A percentile compares a stretch with the other conserved stretches of the same genome.
These are phyloP conservation scores for Sebastes iracundus DNA, from an alignment of 2,797 vertebrate species.

Conservation along the genomic window DNA sequence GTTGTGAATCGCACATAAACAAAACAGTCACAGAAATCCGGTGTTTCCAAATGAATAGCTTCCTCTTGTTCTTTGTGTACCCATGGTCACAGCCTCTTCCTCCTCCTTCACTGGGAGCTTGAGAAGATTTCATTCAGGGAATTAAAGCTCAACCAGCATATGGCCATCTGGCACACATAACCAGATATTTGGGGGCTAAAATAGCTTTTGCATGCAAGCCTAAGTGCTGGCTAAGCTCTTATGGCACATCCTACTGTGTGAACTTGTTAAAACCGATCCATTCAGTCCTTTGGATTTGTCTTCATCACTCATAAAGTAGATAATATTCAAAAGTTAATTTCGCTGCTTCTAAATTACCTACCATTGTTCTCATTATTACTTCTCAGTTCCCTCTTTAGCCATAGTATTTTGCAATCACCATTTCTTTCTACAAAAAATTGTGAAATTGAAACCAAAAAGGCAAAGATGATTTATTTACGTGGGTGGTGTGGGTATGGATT, in stretches of 20 bases:
- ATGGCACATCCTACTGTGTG: slow-evolving; percentile 46
- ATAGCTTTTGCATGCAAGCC: slow-evolving; percentile 60
- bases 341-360: slow-evolving; percentile 5
- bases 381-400: neutral
- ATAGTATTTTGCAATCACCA: neutral
- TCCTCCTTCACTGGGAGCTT: slow-evolving; percentile 38
- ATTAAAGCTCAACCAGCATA: slow-evolving; percentile 70
- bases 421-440: neutral
- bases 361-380: neutral
- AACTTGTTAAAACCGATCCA: slow-evolving; percentile 52
- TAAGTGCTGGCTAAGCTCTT: slow-evolving; percentile 63
- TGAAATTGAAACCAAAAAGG: slow-evolving; percentile 4
- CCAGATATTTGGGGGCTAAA: slow-evolving; percentile 68
- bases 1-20: neutral
- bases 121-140: slow-evolving; percentile 68
- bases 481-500: slow-evolving; percentile 4
- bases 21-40: neutral
- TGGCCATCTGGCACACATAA: slow-evolving; percentile 71
- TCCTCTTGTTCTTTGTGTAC: slow-evolving; percentile 46
- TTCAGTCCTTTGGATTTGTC: slow-evolving; percentile 33
- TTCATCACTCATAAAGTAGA: slow-evolving; percentile 15
- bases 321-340: slow-evolving; percentile 22
- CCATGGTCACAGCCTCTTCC: slow-evolving; percentile 23
- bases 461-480: neutral
- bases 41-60: slow-evolving; percentile 28